Evolutionary conservation across 2,113 vertebrate genomes (phyloP).

Genomic region (Lophius piscatorius): DNA sequence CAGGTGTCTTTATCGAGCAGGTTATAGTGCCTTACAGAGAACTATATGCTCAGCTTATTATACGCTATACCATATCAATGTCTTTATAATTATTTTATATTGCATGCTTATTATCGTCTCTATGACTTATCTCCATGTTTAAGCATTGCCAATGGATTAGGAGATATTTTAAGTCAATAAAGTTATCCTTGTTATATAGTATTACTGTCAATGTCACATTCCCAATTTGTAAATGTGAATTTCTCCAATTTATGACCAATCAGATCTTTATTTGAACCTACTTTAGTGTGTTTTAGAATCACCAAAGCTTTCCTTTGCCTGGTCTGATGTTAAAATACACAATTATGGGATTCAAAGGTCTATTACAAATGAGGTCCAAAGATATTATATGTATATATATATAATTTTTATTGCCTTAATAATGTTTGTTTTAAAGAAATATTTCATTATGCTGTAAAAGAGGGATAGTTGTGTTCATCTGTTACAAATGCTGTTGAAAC

Average conservation of each 20-base stretch:
- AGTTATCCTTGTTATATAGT: conserved; percentile 27
- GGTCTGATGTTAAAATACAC: conserved; percentile 36
- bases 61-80: conserved; percentile 41
- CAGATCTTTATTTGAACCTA: conserved; percentile 7
- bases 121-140: conserved; percentile 16
- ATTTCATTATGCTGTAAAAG: conserved; percentile 60
- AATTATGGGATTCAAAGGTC: conserved; percentile 53
- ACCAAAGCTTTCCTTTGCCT: conserved; percentile 35
- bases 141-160: conserved; percentile 16
- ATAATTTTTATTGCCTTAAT: conserved; percentile 25
- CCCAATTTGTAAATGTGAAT: conserved; percentile 35
- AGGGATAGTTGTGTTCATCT: conserved; percentile 34
- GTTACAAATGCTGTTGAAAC: conserved; percentile 53
- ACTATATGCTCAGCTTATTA: conserved; percentile 37
- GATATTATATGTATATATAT: conserved; percentile 27
- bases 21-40: conserved; percentile 59
- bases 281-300: conserved; percentile 19
- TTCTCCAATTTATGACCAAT: conserved; percentile 27
- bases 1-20: conserved; percentile 24
- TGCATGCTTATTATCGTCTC: conserved; percentile 56
- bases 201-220: conserved; percentile 68
- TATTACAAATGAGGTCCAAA: conserved; percentile 30
- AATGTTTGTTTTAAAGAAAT: conserved; percentile 6
- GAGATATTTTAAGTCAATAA: conserved; percentile 17
- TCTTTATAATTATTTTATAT: conserved; percentile 44